Evolutionary conservation across 2,797 vertebrate genomes (phyloP), one percentile per base, ranked within the genome.

Genomic region (Anolis apletophallus): DNA sequence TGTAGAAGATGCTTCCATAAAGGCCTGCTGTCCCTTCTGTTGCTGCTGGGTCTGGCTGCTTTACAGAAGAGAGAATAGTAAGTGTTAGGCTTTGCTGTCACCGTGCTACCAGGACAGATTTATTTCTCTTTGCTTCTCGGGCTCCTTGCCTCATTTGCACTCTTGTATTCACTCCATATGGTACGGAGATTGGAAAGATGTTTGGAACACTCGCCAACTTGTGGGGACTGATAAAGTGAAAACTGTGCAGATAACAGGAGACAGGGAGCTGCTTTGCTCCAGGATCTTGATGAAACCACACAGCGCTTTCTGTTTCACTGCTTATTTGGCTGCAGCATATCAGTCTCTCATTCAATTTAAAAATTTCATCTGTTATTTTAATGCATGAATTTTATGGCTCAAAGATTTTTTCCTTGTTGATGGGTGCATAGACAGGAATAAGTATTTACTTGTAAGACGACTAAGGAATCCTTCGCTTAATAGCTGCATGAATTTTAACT

Each of bases 131-230:
- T 89, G 78, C 86, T 84, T 89, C 79, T 78, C 8, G 0, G 1
- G 46, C 91, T 91, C 89, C 81, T 86, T 87, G 88, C 91, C 89
- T 92, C 50, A 9, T 89, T 93, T 91, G 90, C 87, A 85, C 92
- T 83, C 0, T 0, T 12, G 0, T 73, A 88, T 86, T 89, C 73
- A 0, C 80, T 93, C 92, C 94, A 91, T 87, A 88, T 91, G 91
- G 93, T 68, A 82, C 86, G 46, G 74, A 46, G 81, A 79, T 23
- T 0, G 0, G 36, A 92, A 85, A 85, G n/a, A 3, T 12, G 80
- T 91, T 93, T 23, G 3, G 86, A 36, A 1, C 0, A 11, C 55
- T 50, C 29, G 78, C 88, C 55, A 71, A 57, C 81, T 89, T 72
- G 21, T 4, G 46, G 46, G 26, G 55, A 54, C 8, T 76, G 88